phyloP scores from a whole-genome alignment of 2,888 invertebrate genomes.

The Xanthia icteritia region DNA sequence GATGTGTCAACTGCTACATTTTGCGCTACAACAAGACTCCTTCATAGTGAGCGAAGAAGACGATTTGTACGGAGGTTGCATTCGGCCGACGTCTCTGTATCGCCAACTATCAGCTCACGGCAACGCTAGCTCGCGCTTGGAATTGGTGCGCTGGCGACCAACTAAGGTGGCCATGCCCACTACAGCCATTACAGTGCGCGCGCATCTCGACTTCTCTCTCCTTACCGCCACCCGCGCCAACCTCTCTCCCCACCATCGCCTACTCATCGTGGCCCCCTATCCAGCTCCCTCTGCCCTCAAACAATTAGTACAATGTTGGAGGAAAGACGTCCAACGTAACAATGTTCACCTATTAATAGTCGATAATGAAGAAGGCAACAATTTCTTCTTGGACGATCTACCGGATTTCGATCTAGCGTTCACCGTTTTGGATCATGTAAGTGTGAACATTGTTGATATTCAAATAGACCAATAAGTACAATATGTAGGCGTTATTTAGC shows the following conservation, averaged over 20 bases:
- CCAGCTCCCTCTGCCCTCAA: conserved; percentile 53
- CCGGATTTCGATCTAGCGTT: conserved; percentile 73
- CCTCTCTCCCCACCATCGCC: conserved; percentile 39
- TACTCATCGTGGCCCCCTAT: conserved; percentile 51
- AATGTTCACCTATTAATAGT: conserved; percentile 72
- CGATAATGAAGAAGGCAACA: conserved; percentile 68
- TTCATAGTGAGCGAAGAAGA: conserved; percentile 62
- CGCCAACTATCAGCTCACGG: conserved; percentile 46
- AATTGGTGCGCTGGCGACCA: conserved; percentile 59
- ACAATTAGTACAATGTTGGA: conserved; percentile 70
- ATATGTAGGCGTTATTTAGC: background rate
- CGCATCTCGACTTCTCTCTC: conserved; percentile 31
- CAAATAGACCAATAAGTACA: background rate
- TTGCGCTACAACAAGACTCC: conserved; percentile 40
- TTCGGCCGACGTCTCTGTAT: conserved; percentile 46
- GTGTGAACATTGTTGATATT: conserved; percentile 37
- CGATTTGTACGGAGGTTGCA: conserved; percentile 19
- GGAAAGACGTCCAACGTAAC: conserved; percentile 67
- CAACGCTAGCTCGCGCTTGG: conserved; percentile 31
- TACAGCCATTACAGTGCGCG: conserved; percentile 54
- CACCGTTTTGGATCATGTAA: conserved; percentile 72
- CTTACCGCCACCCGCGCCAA: conserved; percentile 38
- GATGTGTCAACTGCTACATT: conserved; percentile 50
- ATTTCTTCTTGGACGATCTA: conserved; percentile 68
- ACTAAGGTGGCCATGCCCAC: conserved; percentile 26